These are phyloP conservation scores for Myotis pilosus DNA, from an alignment of 2,797 vertebrate genomes.

Conservation along the genomic window DNA sequence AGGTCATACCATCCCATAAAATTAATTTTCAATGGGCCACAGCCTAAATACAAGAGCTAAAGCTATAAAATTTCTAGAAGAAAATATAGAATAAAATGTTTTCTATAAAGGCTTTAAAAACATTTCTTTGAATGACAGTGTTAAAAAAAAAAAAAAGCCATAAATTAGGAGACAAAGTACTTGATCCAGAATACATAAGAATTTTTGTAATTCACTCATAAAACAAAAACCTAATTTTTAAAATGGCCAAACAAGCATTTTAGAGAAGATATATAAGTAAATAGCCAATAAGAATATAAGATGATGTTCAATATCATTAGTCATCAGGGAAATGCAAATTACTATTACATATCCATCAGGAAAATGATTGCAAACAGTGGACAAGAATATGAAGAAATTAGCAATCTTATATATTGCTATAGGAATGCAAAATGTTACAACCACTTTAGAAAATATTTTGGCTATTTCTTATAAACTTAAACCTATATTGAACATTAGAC, in stretches of 20 bases:
- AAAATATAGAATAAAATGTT: not conserved
- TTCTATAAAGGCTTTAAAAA: not conserved
- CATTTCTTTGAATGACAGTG: not conserved
- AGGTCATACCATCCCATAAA: not conserved
- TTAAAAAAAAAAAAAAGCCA: conserved; percentile 21
- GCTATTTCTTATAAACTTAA: conserved; percentile 17
- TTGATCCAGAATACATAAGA: not conserved
- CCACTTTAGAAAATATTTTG: not conserved
- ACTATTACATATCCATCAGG: not conserved
- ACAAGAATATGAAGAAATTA: not conserved
- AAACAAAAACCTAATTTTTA: not conserved
- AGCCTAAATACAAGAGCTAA: not conserved
- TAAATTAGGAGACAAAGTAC: not conserved
- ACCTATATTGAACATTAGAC: not conserved
- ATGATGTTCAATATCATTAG: not conserved
- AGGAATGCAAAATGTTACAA: not conserved
- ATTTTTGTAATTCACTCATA: not conserved
- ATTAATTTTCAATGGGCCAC: not conserved
- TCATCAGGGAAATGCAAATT: not conserved
- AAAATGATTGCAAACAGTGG: not conserved
- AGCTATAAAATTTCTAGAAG: conserved; percentile 12
- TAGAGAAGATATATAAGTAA: not conserved
- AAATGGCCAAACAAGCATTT: conserved; percentile 8
- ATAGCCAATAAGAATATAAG: not conserved
- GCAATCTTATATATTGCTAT: not conserved